Evolutionary conservation across 2,797 vertebrate species (phyloP).

Genomic region (Poeciliopsis gracilis): DNA sequence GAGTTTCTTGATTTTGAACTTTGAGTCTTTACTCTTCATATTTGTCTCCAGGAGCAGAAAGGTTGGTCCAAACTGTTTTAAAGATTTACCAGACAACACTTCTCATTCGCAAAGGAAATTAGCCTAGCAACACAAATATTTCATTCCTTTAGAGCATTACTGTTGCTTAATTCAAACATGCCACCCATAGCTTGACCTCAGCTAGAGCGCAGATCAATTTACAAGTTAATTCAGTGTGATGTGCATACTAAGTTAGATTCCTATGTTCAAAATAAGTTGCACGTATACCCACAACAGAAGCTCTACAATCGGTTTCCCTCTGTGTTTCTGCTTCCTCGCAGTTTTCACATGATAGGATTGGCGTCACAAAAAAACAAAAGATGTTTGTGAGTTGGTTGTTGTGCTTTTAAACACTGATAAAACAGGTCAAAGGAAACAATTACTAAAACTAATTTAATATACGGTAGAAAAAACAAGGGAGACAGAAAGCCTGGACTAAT

Average conservation of each 20-base stretch:
- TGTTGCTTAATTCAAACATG: conserved; percentile 10
- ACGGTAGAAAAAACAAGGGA: conserved; percentile 20
- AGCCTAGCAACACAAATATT: conserved; percentile 15
- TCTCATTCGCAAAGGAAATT: conserved; percentile 21
- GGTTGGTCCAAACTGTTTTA: not conserved
- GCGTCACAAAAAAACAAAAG: conserved; percentile 66
- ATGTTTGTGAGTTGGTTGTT: conserved; percentile 31
- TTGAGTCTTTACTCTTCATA: not conserved
- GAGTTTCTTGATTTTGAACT: conserved; percentile 25
- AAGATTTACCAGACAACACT: conserved; percentile 10
- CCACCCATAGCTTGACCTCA: conserved; percentile 25
- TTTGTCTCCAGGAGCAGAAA: conserved; percentile 1
- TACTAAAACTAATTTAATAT: conserved; percentile 60
- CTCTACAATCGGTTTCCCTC: conserved; percentile 60
- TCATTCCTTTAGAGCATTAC: conserved; percentile 11
- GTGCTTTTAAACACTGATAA: conserved; percentile 30
- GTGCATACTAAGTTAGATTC: conserved; percentile 30
- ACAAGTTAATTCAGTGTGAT: conserved; percentile 34
- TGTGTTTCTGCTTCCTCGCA: conserved; percentile 51
- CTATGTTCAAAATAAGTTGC: conserved; percentile 48
- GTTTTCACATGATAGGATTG: conserved; percentile 54
- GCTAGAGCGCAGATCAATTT: conserved; percentile 15
- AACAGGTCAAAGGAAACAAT: conserved; percentile 49
- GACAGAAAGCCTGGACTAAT: conserved; percentile 47
- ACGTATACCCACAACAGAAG: conserved; percentile 36